phyloP scores from a whole-genome alignment of 2,888 invertebrate species.

The Heliconius cydno region DNA sequence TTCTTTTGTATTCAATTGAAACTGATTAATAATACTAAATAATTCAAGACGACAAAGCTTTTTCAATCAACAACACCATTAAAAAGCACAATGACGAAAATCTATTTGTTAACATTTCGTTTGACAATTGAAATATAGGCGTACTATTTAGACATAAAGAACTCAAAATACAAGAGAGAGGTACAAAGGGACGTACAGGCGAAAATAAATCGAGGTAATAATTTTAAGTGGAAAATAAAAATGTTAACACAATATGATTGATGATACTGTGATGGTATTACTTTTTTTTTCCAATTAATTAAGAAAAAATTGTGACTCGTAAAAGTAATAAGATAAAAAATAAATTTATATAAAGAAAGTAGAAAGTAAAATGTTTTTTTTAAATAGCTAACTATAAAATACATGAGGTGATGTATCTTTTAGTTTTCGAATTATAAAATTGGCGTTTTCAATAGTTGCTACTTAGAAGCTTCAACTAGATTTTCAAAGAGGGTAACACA shows the following conservation, averaged over 20 bases:
- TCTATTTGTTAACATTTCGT: conserved; percentile 37
- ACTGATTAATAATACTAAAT: not conserved
- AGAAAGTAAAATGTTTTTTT: not conserved
- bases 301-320: no score
- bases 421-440: not conserved
- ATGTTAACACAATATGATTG: not conserved
- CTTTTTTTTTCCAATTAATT: not conserved
- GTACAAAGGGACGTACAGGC: conserved; percentile 26
- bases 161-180: conserved; percentile 59
- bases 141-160: conserved; percentile 63
- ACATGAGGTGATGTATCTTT: not conserved
- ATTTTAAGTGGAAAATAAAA: not conserved
- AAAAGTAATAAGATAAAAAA: no score
- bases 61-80: conserved; percentile 22
- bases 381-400: not conserved
- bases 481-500: conserved; percentile 70
- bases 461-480: conserved; percentile 53
- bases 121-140: conserved; percentile 62
- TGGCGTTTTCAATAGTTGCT: conserved; percentile 15
- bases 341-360: no score
- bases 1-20: not conserved
- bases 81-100: conserved; percentile 29
- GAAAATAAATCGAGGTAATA: not conserved
- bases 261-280: not conserved
- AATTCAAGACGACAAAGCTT: conserved; percentile 12